Percentiles rank a stretch among this genome's conserved stretches.
These are phyloP conservation scores for Sinhomidia bicolor DNA, from an alignment of 2,888 invertebrate genomes.

Conservation along the genomic window DNA sequence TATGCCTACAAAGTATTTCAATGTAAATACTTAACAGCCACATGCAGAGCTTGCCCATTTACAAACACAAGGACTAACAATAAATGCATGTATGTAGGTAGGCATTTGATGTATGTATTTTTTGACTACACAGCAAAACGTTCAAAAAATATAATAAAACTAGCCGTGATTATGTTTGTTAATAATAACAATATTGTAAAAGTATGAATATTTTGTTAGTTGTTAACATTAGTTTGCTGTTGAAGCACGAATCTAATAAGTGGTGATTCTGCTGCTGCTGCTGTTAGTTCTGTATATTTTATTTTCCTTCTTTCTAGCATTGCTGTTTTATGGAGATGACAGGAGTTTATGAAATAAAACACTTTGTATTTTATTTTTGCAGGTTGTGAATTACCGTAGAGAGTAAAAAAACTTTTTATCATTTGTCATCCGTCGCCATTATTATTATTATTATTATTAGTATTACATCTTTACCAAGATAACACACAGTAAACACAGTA, in stretches of 20 bases:
- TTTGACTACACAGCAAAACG: conserved; percentile 30
- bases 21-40: conserved; percentile 11
- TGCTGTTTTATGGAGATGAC: not conserved
- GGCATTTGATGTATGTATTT: too few relatives aligned
- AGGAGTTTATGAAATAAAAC: not conserved
- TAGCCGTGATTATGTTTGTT: conserved; percentile 27
- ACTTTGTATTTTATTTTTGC: not conserved
- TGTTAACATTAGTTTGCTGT: conserved; percentile 30
- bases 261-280: too few relatives aligned
- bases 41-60: conserved; percentile 12
- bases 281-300: too few relatives aligned
- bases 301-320: not conserved
- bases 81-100: not conserved
- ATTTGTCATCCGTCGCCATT: conserved; percentile 68
- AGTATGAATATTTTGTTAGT: conserved; percentile 24
- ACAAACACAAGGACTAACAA: conserved; percentile 30
- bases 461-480: conserved; percentile 7
- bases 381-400: not conserved
- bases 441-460: too few relatives aligned
- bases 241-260: not conserved
- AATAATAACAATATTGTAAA: conserved; percentile 32
- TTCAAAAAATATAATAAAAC: too few relatives aligned
- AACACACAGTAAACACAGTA: not conserved
- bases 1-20: conserved; percentile 4
- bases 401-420: conserved; percentile 44